Evolutionary conservation across 1,140 invertebrate genomes (phyloP).

Genomic region (Elysia chlorotica): DNA sequence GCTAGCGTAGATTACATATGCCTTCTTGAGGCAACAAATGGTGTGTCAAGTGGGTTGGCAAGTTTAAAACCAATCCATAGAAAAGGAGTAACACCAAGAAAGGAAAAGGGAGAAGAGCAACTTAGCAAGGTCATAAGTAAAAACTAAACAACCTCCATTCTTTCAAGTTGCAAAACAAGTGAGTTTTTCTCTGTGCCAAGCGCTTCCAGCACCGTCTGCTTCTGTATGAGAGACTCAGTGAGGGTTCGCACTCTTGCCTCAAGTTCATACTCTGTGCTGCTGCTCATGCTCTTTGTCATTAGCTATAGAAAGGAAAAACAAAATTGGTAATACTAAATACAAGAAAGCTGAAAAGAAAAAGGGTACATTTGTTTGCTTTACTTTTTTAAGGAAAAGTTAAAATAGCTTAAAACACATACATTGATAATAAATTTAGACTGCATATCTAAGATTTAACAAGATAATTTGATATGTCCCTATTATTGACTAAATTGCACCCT

Average conservation of each 20-base stretch:
- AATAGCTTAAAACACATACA: background rate
- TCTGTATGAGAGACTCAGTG: slow-evolving; percentile 80
- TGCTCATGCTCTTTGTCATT: slow-evolving; percentile 63
- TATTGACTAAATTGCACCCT: no score
- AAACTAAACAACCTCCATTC: slow-evolving; percentile 71
- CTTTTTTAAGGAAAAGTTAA: no score
- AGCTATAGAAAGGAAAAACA: slow-evolving; percentile 50
- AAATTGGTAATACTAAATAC: background rate
- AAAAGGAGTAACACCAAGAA: no score
- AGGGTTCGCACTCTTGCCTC: slow-evolving; percentile 73
- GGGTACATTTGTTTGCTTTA: background rate
- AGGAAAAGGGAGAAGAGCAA: background rate
- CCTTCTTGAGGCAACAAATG: no score
- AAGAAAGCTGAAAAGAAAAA: background rate
- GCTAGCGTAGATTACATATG: no score
- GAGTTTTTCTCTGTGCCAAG: slow-evolving; percentile 82
- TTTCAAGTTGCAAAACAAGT: slow-evolving; percentile 76
- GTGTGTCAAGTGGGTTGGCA: no score
- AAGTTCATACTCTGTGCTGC: slow-evolving; percentile 68
- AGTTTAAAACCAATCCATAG: no score
- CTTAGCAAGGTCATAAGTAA: no score
- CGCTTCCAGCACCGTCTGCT: slow-evolving; percentile 78
- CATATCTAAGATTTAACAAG: no score
- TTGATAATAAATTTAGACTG: background rate
- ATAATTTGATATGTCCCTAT: no score